Conservation (phyloP, 2,888 invertebrate genomes). For the Mesopsocus fuscifrons region DNA sequence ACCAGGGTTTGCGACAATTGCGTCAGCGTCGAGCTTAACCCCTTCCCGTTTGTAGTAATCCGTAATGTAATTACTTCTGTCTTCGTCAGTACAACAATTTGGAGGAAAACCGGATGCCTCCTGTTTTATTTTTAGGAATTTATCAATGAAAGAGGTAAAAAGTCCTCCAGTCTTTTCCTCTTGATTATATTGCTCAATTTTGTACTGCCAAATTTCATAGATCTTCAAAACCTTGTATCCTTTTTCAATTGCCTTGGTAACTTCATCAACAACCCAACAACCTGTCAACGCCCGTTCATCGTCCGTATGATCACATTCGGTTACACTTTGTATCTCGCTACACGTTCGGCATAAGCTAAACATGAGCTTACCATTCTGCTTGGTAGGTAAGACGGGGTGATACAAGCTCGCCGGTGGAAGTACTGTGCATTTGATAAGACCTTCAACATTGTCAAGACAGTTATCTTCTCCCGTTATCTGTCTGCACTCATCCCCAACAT, state of each 20-base stretch:
- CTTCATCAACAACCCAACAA: constrained; percentile 22
- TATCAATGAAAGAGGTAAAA: constrained; percentile 21
- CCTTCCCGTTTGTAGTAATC: constrained; percentile 14
- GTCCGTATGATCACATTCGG: constrained; percentile 20
- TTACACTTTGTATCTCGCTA: constrained; percentile 17
- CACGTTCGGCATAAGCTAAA: constrained; percentile 22
- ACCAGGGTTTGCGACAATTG: constrained; percentile 15
- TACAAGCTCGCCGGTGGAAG: constrained; percentile 18
- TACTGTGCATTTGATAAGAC: constrained; percentile 17
- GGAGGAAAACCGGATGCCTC: constrained; percentile 19
- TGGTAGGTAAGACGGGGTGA: constrained; percentile 20
- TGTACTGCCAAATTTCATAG: constrained; percentile 22
- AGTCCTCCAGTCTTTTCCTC: constrained; percentile 17
- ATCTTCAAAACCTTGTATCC: constrained; percentile 21
- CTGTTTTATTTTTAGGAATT: constrained; percentile 20
- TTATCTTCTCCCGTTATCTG: constrained; percentile 12
- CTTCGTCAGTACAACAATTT: constrained; percentile 15
- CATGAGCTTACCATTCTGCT: constrained; percentile 19
- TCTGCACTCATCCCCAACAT: constrained; percentile 15
- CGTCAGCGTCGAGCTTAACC: constrained; percentile 9
- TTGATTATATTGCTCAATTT: constrained; percentile 17
- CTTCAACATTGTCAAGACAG: constrained; percentile 15
- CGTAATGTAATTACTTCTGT: constrained; percentile 12
- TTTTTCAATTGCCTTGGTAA: constrained; percentile 19
- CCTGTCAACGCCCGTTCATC: constrained; percentile 18